These are phyloP conservation scores for Sander lucioperca DNA, from an alignment of 2,113 vertebrate species.

Conservation along the genomic window DNA sequence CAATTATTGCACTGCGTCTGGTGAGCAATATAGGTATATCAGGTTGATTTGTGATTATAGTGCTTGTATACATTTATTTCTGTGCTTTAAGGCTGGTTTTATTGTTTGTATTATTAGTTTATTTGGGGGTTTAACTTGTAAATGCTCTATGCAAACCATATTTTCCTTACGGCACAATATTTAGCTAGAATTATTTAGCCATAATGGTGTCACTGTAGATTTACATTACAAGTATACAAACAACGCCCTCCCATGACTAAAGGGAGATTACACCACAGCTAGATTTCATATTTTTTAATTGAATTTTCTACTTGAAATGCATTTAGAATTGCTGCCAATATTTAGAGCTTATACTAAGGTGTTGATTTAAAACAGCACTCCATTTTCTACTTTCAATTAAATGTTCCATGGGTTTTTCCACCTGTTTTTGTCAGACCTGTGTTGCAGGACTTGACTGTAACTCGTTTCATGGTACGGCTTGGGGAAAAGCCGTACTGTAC, in stretches of 20 bases:
- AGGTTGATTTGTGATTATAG: conserved; percentile 1
- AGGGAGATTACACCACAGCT: neutral
- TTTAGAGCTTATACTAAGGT: neutral
- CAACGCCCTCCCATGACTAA: neutral
- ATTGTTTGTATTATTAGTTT: conserved; percentile 13
- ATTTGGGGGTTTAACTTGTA: neutral
- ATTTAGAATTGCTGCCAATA: neutral
- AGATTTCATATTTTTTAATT: neutral
- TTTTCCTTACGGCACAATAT: neutral
- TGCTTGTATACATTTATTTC: neutral
- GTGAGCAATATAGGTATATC: conserved; percentile 14
- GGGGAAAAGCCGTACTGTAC: neutral
- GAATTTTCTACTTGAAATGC: neutral
- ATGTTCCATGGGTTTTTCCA: neutral
- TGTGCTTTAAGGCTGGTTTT: neutral
- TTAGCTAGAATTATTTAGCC: neutral
- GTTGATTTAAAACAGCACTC: neutral
- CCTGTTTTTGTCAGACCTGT: neutral
- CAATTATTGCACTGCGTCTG: conserved; percentile 37
- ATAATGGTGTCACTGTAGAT: neutral
- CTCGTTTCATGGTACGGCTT: neutral
- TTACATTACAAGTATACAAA: neutral
- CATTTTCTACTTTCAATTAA: neutral
- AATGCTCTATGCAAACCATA: neutral
- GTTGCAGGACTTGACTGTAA: neutral